Conservation (phyloP, 2,888 invertebrate species). For the Cremastinae sp. region DNA sequence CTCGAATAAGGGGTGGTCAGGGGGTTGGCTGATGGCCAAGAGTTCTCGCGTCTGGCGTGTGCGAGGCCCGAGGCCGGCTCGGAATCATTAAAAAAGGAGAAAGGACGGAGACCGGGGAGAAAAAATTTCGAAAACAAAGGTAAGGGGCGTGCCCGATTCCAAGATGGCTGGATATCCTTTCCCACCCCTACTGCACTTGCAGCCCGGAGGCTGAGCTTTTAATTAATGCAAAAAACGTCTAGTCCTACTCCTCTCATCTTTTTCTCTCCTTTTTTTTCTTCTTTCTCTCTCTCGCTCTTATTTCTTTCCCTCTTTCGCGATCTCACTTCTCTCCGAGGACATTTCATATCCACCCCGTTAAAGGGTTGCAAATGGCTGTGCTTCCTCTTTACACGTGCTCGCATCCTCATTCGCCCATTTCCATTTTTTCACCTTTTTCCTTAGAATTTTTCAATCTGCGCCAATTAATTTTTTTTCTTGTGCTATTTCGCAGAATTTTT, state of each 20-base stretch:
- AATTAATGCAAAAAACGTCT: slow-evolving; percentile 77
- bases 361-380: slow-evolving; percentile 38
- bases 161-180: slow-evolving; percentile 76
- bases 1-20: neutral
- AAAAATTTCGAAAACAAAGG: slow-evolving; percentile 77
- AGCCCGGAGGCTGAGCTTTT: slow-evolving; percentile 77
- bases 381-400: slow-evolving; percentile 12
- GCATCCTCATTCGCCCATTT: neutral
- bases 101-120: neutral
- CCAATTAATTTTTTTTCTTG: too few relatives aligned
- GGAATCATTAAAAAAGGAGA: slow-evolving; percentile 74
- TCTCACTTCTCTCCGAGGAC: slow-evolving; percentile 22
- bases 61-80: slow-evolving; percentile 57
- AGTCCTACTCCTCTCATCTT: slow-evolving; percentile 33
- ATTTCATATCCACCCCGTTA: slow-evolving; percentile 27
- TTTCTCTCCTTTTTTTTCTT: slow-evolving; percentile 18
- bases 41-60: slow-evolving; percentile 43
- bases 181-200: slow-evolving; percentile 61
- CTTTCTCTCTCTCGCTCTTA: neutral
- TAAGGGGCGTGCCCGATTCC: slow-evolving; percentile 78
- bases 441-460: too few relatives aligned
- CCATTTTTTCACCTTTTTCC: neutral
- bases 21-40: slow-evolving; percentile 1
- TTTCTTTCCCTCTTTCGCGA: too few relatives aligned
- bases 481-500: neutral